Evolutionary conservation across 2,888 invertebrate genomes (phyloP).

Genomic region (Tenthredo amoena): DNA sequence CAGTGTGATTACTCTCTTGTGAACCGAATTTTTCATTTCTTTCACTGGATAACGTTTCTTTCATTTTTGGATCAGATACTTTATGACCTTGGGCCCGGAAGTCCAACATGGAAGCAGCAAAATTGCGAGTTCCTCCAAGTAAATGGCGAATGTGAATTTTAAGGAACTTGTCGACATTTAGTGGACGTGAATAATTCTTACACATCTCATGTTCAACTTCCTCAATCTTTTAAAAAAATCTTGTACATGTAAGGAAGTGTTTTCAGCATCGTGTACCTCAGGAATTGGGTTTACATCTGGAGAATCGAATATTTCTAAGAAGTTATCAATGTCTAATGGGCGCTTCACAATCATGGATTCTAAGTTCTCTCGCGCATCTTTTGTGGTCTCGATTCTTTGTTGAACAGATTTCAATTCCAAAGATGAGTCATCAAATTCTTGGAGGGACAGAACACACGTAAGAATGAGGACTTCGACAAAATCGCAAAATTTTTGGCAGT

Average conservation of each 20-base stretch:
- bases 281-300: neutral
- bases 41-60: neutral
- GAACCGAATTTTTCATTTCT: neutral
- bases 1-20: conserved; percentile 8
- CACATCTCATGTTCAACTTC: conserved; percentile 23
- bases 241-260: neutral
- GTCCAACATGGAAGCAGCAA: conserved; percentile 20
- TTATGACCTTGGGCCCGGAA: conserved; percentile 3
- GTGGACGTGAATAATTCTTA: conserved; percentile 26
- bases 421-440: neutral
- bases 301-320: neutral
- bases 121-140: conserved; percentile 24
- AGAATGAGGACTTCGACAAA: neutral
- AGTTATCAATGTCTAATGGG: neutral
- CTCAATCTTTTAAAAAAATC: neutral
- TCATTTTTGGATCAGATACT: conserved; percentile 24
- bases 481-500: neutral
- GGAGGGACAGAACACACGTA: neutral
- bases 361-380: neutral
- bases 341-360: neutral
- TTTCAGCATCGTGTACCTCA: neutral
- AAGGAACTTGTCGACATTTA: conserved; percentile 9
- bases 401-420: neutral
- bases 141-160: conserved; percentile 21
- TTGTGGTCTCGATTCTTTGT: neutral